Percentiles rank a stretch among this genome's conserved stretches.
Conservation (phyloP, 2,888 invertebrate species). For the Orthonychiurus folsomi region DNA sequence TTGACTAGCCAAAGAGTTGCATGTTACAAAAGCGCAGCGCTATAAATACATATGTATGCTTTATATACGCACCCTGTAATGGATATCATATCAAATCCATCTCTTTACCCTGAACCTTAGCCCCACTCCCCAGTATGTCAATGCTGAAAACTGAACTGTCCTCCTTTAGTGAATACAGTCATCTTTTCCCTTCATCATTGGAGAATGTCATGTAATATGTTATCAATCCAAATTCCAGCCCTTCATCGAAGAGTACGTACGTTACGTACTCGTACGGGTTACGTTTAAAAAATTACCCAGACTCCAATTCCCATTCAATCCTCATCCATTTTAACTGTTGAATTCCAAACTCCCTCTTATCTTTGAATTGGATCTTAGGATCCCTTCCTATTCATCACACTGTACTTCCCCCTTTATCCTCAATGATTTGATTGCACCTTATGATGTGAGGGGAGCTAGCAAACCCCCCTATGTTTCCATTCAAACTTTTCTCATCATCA, state of each 20-base stretch:
- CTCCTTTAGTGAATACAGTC: too few species aligned
- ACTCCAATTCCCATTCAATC: not conserved
- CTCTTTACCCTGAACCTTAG: not conserved
- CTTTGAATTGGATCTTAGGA: not conserved
- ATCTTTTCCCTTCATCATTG: too few species aligned
- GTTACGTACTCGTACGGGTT: too few species aligned
- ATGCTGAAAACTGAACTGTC: too few species aligned
- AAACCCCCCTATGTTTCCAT: not conserved
- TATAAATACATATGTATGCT: too few species aligned
- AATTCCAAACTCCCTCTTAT: not conserved
- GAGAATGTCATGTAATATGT: too few species aligned
- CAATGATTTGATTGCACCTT: not conserved
- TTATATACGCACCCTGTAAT: too few species aligned
- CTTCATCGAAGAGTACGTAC: not conserved
- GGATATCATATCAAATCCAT: too few species aligned
- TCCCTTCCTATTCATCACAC: not conserved
- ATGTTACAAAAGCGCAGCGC: too few species aligned
- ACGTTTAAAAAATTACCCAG: not conserved
- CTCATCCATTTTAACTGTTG: not conserved
- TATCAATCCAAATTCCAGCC: not conserved
- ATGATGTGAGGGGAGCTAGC: not conserved
- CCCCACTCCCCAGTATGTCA: not conserved
- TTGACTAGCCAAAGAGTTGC: too few species aligned
- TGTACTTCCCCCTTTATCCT: not conserved
- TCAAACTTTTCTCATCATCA: not conserved